Base-by-base conservation (phyloP, 1,140 invertebrate species). In the Dinoponera quadriceps region DNA sequence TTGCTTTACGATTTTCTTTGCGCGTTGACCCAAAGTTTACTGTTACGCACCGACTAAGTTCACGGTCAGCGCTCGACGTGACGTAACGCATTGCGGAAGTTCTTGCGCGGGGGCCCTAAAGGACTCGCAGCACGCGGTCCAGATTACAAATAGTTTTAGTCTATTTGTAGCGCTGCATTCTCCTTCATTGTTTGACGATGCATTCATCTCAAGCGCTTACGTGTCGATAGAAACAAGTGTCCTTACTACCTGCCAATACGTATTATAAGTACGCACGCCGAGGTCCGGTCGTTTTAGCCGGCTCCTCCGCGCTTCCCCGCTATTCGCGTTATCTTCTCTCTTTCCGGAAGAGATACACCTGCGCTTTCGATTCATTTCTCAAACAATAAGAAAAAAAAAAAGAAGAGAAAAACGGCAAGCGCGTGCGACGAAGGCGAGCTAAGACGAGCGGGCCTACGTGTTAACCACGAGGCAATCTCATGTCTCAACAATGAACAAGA, bases 201-300 rank as follows among this genome's bases (percentile, higher is more conserved):
- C 33, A 57, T 78, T 57, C 68, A 59, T 25, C 48, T 38, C 55
- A 71, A 57, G 4, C n/a, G n/a, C 13, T 69, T 59, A 71, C n/a
- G 29, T 69, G 33, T 38, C 59, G 27, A 44, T 65, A 22, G 7
- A 80, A 80, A 83, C 22, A 77, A 84, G 75, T 87, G 74, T 38
- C 66, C 65, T 88, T 85, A 59, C 14, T 63, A 18, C 20, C 71
- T 87, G 38, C 65, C 66, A 84, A 48, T 55, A 84, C 54, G 22
- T 66, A 66, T 60, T 33, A 16, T 57, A 48, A 77, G 54, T 49
- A 60, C 22, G 51, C 72, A 54, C 16, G 16, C 44, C 38, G 25
- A 69, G n/a, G 9, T 69, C 33, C 57, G 27, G 27, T 80, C 49
- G 13, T 25, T 16, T 69, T 48, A 80, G 57, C n/a, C 14, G 25